These are phyloP conservation scores for Heliconius hermathena DNA, from an alignment of 1,140 invertebrate genomes.

Conservation along the genomic window DNA sequence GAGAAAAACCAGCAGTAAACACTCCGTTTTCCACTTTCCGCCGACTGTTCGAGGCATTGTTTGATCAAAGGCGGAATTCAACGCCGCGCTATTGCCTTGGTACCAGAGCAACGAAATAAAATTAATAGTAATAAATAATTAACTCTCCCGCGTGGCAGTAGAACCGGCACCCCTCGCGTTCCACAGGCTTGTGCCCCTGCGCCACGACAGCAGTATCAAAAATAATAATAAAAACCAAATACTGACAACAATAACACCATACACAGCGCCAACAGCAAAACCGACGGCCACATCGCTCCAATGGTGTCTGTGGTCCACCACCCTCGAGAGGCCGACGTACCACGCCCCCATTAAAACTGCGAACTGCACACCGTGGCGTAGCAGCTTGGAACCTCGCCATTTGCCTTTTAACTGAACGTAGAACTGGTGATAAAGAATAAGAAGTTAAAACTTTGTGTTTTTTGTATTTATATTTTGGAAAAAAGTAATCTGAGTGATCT, in stretches of 20 bases:
- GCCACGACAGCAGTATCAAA: neutral
- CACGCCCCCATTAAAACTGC: conserved; percentile 88
- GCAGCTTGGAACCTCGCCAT: conserved; percentile 88
- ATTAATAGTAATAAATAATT: too few species aligned
- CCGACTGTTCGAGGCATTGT: too few species aligned
- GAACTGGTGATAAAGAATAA: conserved; percentile 83
- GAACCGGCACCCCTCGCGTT: too few species aligned
- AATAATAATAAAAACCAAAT: neutral
- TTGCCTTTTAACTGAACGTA: conserved; percentile 91
- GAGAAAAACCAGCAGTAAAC: too few species aligned
- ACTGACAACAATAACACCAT: conserved; percentile 56
- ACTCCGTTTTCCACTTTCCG: too few species aligned
- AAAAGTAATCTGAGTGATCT: too few species aligned
- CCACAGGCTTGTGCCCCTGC: too few species aligned
- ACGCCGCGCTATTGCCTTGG: too few species aligned
- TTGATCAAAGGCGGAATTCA: too few species aligned
- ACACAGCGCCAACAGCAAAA: conserved; percentile 79
- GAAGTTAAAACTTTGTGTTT: neutral
- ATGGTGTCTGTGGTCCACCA: conserved; percentile 98
- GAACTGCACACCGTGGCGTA: conserved; percentile 89
- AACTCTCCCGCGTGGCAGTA: too few species aligned
- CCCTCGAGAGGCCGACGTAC: conserved; percentile 91
- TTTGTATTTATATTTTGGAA: too few species aligned
- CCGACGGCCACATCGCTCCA: conserved; percentile 89
- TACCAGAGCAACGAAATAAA: too few species aligned